Conservation (phyloP, 2,797 vertebrate species). For the Semaprochilodus insignis region DNA sequence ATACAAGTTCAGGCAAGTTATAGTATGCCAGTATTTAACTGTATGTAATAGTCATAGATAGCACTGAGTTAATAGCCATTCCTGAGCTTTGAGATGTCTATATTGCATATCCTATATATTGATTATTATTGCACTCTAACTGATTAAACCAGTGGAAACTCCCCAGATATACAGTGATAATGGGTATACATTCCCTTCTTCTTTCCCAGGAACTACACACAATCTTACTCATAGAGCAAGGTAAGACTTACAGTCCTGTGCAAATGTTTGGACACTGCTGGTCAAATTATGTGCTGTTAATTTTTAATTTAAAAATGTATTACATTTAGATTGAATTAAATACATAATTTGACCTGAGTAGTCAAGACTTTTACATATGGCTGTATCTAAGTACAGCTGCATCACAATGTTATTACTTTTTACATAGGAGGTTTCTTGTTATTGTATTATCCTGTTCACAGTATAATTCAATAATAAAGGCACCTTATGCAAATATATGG, state of each 20-base stretch:
- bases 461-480: constrained; percentile 18
- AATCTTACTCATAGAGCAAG: not conserved
- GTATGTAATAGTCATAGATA: constrained; percentile 25
- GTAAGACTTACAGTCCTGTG: not conserved
- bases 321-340: no score
- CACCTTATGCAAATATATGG: constrained; percentile 13
- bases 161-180: constrained; percentile 3
- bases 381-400: no score
- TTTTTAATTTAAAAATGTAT: no score
- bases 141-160: constrained; percentile 29
- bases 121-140: constrained; percentile 42
- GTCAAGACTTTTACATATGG: no score
- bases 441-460: constrained; percentile 5
- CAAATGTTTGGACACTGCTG: no score
- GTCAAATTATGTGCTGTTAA: no score
- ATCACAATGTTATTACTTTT: not conserved
- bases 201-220: not conserved
- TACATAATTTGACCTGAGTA: no score
- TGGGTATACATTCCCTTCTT: not conserved
- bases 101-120: constrained; percentile 27
- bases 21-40: constrained; percentile 27
- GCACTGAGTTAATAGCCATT: constrained; percentile 37
- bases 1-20: not conserved
- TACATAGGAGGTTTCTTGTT: not conserved
- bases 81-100: constrained; percentile 30